Evolutionary conservation across 2,888 invertebrate genomes (phyloP).

Genomic region (Bruchidius siliquastri): DNA sequence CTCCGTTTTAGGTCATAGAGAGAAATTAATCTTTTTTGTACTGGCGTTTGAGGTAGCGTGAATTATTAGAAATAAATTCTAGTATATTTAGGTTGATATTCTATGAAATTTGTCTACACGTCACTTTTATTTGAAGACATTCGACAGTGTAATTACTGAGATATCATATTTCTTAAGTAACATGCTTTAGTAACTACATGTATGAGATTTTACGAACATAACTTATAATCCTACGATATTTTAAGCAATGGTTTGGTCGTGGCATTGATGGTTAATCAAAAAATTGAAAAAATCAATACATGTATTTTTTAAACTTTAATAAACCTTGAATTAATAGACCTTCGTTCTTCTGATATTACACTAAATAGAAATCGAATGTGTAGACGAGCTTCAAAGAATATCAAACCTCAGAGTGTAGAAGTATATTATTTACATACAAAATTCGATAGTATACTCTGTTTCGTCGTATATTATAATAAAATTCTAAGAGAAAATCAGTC

Average conservation of each 20-base stretch:
- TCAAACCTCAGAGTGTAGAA: background rate
- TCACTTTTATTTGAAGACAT: no score
- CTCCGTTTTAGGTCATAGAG: conserved; percentile 7
- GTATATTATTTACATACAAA: background rate
- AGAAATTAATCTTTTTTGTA: conserved; percentile 30
- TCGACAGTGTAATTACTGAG: no score
- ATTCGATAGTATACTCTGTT: background rate
- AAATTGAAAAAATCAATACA: no score
- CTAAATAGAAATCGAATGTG: background rate
- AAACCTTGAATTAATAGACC: no score
- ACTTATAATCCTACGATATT: no score
- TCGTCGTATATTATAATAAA: conserved; percentile 18
- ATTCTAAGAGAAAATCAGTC: conserved; percentile 49
- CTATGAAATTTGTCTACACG: background rate
- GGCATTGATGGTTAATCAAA: no score
- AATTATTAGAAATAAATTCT: conserved; percentile 12
- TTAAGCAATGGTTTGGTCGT: no score
- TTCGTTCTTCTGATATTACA: no score
- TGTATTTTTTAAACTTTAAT: no score
- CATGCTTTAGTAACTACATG: no score
- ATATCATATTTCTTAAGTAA: no score
- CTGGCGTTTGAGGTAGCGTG: conserved; percentile 31
- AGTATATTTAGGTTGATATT: conserved; percentile 4
- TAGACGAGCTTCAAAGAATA: background rate
- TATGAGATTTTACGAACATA: no score